Evolutionary conservation across 53 echinoderm and acorn worm genomes (phyloP), one percentile per base, ranked within the genome.

Genomic region (Hippasteria phrygiana): DNA sequence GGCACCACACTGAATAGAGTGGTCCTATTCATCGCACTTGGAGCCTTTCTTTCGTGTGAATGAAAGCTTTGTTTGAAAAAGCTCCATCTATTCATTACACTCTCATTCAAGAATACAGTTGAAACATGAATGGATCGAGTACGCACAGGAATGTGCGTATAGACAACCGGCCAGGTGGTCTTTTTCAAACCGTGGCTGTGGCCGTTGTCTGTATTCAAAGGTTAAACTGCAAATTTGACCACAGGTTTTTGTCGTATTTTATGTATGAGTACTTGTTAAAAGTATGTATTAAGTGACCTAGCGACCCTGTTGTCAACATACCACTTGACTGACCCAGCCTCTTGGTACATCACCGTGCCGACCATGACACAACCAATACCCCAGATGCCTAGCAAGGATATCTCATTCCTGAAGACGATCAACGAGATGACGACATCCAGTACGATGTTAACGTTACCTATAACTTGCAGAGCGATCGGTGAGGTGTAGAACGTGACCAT

Each of bases 401-500:
- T 62, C 85, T 98, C 94, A 67, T 98, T 98, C 56, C 90, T 88
- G 78, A 98, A 98, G 20, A 98, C 91, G 41, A 95, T 38, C 39
- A 98, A 62, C 4, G 98, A 98, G 0, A 96, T 51, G n/a, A 83
- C 67, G 0, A 98, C 93, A 6, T 90, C 93, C 33, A 98, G 77
- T 31, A 96, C 90, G 41, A 96, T 93, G 56, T 94, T 91, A 9
- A 94, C 62, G 87, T 98, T 98, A 2, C 96, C 96, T 12, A 98
- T 65, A 0, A 98, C 98, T 78, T 93, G 95, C 40, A 98, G 56
- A 1, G 95, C 96, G 10, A 98, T 85, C 0, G 98, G 95, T 0
- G 95, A 98, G 20, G 98, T 98, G 90, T 96, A 96, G 55, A 89
- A 98, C 5, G 98, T 98, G 39, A 98, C 98, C 38, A 98, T 39